Evolutionary conservation across 2,888 invertebrate genomes (phyloP), one percentile per base, ranked within the genome.

Genomic region (Bruchidius siliquastri): DNA sequence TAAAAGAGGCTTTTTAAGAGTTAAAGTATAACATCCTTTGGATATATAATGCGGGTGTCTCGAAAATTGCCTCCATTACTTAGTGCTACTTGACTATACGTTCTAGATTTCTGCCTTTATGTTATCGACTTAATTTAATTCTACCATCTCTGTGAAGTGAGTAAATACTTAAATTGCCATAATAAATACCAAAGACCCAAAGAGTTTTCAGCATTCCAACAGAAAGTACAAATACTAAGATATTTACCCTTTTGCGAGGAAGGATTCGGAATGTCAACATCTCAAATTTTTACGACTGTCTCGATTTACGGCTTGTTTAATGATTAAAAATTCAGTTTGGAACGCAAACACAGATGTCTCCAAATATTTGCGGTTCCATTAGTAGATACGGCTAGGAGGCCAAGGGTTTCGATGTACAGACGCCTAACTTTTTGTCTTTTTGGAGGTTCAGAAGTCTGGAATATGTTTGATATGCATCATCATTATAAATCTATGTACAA

Each of bases 281-380:
- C 49, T 49, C 49, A 49, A 49, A 49, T 49, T 49, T 76, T 76
- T 72, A 77, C 73, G 74, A 76, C 68, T 21, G 67, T 73, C 72
- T 74, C 73, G 75, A 77, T 77, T 74, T 71, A 77, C 74, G 71
- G 70, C 70, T 76, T 75, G 73, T 74, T 73, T 71, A 72, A 74
- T 76, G 73, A 74, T 75, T 76, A 74, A 75, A 75, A 72, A 76
- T 75, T 75, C 75, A 75, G 75, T 74, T 75, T 73, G 73, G 73
- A 76, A 49, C 72, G 73, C 73, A 76, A 76, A 76, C 72, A 74
- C 75, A 75, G 76, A 75, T 75, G 75, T 69, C 49, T 22, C 72
- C 69, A 72, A 72, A 74, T 74, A 72, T 74, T 74, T 74, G 72
- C 71, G 72, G 69, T 69, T 20, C 22, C 71, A 30, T 21, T 70